Percentiles rank a stretch among this genome's conserved stretches.
phyloP scores from a whole-genome alignment of 2,888 invertebrate genomes.

The Nemoura dubitans region DNA sequence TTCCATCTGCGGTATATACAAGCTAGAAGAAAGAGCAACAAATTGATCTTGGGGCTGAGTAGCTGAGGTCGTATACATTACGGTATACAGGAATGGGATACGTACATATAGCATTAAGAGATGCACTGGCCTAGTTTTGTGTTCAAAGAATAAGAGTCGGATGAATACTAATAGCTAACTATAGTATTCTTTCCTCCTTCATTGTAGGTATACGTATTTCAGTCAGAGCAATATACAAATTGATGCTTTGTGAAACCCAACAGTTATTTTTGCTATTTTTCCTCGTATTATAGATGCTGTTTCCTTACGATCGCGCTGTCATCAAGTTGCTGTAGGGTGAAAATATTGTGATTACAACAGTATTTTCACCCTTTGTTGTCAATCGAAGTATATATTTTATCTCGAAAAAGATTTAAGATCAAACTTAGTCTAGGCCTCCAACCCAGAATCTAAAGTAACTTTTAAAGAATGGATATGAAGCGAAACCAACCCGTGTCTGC shows the following conservation, averaged over 20 bases:
- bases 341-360: not conserved
- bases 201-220: not conserved
- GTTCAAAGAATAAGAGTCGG: not conserved
- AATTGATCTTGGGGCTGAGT: too few species aligned
- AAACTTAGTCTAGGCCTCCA: too few species aligned
- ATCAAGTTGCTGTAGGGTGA: not conserved
- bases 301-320: not conserved
- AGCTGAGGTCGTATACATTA: too few species aligned
- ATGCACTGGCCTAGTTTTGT: not conserved
- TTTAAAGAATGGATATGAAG: too few species aligned
- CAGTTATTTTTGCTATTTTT: not conserved
- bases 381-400: not conserved
- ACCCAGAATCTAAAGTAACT: too few species aligned
- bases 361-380: not conserved
- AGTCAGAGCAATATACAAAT: not conserved
- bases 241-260: not conserved
- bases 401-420: not conserved
- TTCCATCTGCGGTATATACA: too few species aligned
- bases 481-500: too few species aligned
- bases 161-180: not conserved
- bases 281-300: not conserved
- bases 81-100: too few species aligned
- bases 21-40: too few species aligned
- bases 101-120: not conserved
- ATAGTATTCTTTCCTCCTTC: not conserved